Evolutionary conservation across 2,888 invertebrate genomes (phyloP), one percentile per base, ranked within the genome.

Genomic region (Eulithis prunata): DNA sequence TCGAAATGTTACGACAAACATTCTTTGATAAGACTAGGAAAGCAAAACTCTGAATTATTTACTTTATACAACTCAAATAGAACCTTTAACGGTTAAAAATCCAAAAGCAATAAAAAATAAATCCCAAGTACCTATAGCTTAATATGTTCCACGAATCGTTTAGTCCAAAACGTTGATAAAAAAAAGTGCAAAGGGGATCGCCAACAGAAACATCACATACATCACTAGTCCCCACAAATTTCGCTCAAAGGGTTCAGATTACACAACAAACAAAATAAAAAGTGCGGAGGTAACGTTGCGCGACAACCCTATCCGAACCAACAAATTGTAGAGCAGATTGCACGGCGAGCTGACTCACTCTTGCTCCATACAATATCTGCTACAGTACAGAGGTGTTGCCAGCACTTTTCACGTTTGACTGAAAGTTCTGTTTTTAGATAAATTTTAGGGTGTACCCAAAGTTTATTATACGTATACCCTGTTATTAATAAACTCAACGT

Each of bases 231-330:
- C 67, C 73, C 71, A 70, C 74, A 75, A 72, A 75, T 75, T 75
- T 73, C 59, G 72, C 65, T 72, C 68, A 75, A 68, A 72, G 69
- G 73, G 74, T 64, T 77, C 74, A 64, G 74, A 78, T 82, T 80
- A 77, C 79, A 78, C 75, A 78, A 77, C 76, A 78, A 82, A 81
- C 77, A 78, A 79, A 21, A 79, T 75, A 76, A 75, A 77, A 77
- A 77, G 58, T 58, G 28, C 55, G 57, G 55, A 64, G 68, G 68
- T 70, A 64, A 70, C 70, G 65, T 70, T 63, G 57, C 51, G 67
- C 62, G 64, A 66, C 62, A 57, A 63, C 66, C 60, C 61, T 51
- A 68, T 66, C 69, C 62, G 64, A 71, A 64, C 59, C 68, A 69
- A 69, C 71, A 71, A 71, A 66, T 73, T 73, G 70, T 64, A 51